These are phyloP conservation scores for Tringa solitaria DNA, from an alignment of 2,113 vertebrate genomes.

Conservation along the genomic window DNA sequence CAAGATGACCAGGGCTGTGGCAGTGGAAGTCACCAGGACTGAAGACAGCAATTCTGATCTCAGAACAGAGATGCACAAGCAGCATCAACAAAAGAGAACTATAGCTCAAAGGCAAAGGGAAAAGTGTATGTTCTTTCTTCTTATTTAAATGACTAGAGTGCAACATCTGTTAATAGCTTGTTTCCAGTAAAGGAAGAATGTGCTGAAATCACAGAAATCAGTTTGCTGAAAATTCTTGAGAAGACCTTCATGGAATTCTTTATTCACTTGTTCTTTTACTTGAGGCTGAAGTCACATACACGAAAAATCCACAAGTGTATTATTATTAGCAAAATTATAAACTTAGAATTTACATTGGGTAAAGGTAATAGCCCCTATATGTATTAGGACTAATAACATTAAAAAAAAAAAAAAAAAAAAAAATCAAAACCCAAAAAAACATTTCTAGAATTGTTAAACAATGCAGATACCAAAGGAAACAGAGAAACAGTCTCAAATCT, in stretches of 20 bases:
- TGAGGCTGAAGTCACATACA: neutral
- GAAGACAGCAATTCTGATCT: neutral
- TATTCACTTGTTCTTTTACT: neutral
- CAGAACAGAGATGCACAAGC: neutral
- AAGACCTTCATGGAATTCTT: neutral
- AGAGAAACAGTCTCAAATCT: neutral
- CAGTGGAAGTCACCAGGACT: neutral
- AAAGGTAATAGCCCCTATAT: neutral
- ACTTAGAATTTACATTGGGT: neutral
- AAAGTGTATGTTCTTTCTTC: accelerated
- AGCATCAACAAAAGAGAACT: neutral
- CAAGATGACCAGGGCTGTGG: too few species aligned
- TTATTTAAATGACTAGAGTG: neutral
- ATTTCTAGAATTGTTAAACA: neutral
- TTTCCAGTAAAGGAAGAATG: neutral
- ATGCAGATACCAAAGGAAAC: neutral
- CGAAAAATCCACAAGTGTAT: neutral
- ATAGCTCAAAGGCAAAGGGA: neutral
- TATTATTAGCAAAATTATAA: neutral
- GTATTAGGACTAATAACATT: neutral
- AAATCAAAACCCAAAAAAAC: neutral
- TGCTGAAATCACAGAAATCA: neutral
- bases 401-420: neutral
- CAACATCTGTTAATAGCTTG: neutral
- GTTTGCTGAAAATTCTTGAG: neutral